Evolutionary conservation across 2,888 invertebrate genomes (phyloP), one percentile per base, ranked within the genome.

Genomic region (Gymnosoma rotundatum): DNA sequence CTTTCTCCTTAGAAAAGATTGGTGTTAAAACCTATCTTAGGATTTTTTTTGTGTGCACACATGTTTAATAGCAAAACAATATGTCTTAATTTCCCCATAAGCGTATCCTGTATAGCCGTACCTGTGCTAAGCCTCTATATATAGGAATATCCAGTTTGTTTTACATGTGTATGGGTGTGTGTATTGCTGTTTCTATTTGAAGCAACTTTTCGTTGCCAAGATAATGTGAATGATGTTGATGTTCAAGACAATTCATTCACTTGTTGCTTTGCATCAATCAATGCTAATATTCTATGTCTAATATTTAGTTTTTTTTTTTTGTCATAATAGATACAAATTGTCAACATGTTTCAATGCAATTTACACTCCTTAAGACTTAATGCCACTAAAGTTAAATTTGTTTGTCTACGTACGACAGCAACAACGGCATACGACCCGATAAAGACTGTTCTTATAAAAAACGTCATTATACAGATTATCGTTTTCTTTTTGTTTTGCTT

Each of bases 331-430:
- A 78, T 54, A 84, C 74, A 78, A 70, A 84, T 81, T 78, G 84
- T 78, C 84, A 84, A 81, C 78, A 84, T 84, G 84, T 78, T 78
- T 74, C 60, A 80, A 78, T 81, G 80, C 70, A 64, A 82, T 82
- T 76, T 82, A 82, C 81, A 76, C 81, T 76, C 6, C 75, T 76
- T 76, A 75, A 76, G 81, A 64, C 64, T 82, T 80, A 81, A 75
- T 75, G 63, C 50, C 56, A 54, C 61, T 61, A 74, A 50, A 67
- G 74, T 25, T 21, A 63, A 61, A 54, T 74, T 60, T 67, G 60
- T 74, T 74, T 73, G 52, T 3, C 63, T 70, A 45, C 56, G 32
- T 20, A 45, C 48, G 20, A 36, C 32, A 20, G 45, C 45, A 64
- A 10, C 54, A 56, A 32, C 32, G 32, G 16, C 52, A 75, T 32